A percentile compares a stretch with the other conserved stretches of the same genome.
Evolutionary conservation across 1,140 invertebrate species (phyloP).

Genomic region (Aphelenchoides avenae): DNA sequence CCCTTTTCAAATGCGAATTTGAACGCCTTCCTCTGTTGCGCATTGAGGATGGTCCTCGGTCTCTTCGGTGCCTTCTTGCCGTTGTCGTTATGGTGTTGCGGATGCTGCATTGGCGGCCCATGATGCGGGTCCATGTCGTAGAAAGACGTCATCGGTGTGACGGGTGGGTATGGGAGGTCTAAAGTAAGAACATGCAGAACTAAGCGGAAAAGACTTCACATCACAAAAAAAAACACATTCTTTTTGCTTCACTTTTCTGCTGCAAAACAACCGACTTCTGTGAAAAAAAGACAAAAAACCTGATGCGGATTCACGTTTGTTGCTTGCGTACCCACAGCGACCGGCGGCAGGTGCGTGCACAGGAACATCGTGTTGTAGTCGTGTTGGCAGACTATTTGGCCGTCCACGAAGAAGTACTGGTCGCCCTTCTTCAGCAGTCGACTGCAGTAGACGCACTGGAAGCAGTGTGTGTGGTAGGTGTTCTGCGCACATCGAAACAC

Average conservation of each 20-base stretch:
- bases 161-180: constrained; percentile 1
- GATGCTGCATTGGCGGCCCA: constrained; percentile 6
- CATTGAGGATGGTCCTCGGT: constrained; percentile 34
- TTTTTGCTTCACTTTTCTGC: constrained; percentile 12
- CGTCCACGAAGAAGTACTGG: constrained; percentile 20
- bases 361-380: constrained; percentile 19
- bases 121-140: constrained; percentile 7
- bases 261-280: too few relatives aligned
- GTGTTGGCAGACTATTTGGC: constrained; percentile 28
- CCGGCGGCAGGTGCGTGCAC: constrained; percentile 4
- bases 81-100: neutral
- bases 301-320: too few relatives aligned
- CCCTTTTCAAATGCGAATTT: constrained; percentile 34
- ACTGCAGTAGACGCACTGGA: constrained; percentile 26
- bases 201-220: neutral
- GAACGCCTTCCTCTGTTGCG: constrained; percentile 33
- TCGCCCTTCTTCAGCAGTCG: constrained; percentile 21
- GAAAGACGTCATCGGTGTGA: constrained; percentile 13
- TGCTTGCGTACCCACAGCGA: neutral
- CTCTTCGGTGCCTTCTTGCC: constrained; percentile 32
- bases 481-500: constrained; percentile 9
- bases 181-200: neutral
- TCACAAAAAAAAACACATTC: constrained; percentile 1
- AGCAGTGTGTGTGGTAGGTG: constrained; percentile 25
- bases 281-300: too few relatives aligned